Base-by-base conservation (phyloP, 1,140 invertebrate species). In the Meloidogyne hapla region DNA sequence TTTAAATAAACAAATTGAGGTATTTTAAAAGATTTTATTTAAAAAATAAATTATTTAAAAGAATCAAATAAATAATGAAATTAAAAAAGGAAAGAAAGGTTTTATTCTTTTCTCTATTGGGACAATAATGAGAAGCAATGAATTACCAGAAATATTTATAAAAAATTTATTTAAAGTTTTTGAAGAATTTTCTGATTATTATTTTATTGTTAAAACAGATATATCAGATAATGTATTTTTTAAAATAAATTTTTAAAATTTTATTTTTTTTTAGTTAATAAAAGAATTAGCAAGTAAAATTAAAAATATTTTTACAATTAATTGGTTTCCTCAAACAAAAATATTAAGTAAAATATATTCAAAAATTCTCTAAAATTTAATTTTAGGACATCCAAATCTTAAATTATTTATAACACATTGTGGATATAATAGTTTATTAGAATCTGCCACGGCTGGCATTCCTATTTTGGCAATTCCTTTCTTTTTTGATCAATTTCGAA, bases 181-280 rank as follows among this genome's bases (percentile, higher is more conserved):
- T 23, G 8, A 28, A 10, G 15, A 77, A 8, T 10, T 82, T 26
- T 12, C 62, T 9, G 42, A 79, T 18, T 79, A 79, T 62, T 74
- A 81, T 45, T 79, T 79, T 42, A 78, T 79, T 26, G 62, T 79
- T 15, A 79, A 81, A 48, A 64, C 83, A 6, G 79, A 81, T 48
- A 82, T 83, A 26, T 23, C 40, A 18, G 78, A 79, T 56, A 63
- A 26, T n/a, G 76, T 78, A n/a, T 77, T 65, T 40, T 12, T 12
- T 21, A 23, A 15, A 33, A 21, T 33, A 23, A 73, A n/a, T 5
- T 5, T 6, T 23, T n/a, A 21, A 21, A 21, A 26, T 26, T n/a
- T n/a, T 8, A 74, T 69, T 69, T 72, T 64, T 69, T 18, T n/a
- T 9, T 9, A 72, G 21, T 23, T 69, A 8, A 72, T n/a, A 25